Percentiles rank a stretch among this genome's conserved stretches.
Evolutionary conservation across 1,140 invertebrate genomes (phyloP).

Genomic region (Cyclina sinensis): DNA sequence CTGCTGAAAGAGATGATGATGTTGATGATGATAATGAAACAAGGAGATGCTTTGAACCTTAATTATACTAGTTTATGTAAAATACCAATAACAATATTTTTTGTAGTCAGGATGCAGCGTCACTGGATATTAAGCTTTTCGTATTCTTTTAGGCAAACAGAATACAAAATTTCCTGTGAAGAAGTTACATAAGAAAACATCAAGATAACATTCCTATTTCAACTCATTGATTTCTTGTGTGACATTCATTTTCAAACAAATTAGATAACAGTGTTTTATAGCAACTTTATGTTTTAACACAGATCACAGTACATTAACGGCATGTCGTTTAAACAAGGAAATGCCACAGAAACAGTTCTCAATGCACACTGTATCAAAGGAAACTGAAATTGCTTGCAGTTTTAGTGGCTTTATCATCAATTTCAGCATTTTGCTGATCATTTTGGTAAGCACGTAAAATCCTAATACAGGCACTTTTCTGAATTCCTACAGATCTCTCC

Average conservation of each 20-base stretch:
- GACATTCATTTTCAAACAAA: slow-evolving; percentile 26
- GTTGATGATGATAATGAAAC: neutral
- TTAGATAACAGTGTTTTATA: neutral
- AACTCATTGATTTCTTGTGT: neutral
- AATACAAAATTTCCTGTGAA: too few species aligned
- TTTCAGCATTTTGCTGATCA: neutral
- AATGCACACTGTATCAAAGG: neutral
- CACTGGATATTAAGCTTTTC: too few species aligned
- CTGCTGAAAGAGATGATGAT: neutral
- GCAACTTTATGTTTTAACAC: neutral
- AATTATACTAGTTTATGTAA: too few species aligned
- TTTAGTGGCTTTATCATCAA: neutral
- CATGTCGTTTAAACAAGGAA: neutral
- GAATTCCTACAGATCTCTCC: neutral
- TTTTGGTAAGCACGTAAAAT: slow-evolving; percentile 4
- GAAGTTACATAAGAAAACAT: too few species aligned
- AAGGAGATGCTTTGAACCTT: too few species aligned
- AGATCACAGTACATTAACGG: neutral
- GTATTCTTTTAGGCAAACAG: too few species aligned
- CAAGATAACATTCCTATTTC: too few species aligned
- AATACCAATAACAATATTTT: too few species aligned
- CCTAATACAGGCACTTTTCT: neutral
- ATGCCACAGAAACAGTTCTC: neutral
- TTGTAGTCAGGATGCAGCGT: too few species aligned
- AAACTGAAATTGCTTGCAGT: neutral